These are phyloP conservation scores for Macrosiphum euphorbiae DNA, from an alignment of 2,888 invertebrate genomes.

Conservation along the genomic window DNA sequence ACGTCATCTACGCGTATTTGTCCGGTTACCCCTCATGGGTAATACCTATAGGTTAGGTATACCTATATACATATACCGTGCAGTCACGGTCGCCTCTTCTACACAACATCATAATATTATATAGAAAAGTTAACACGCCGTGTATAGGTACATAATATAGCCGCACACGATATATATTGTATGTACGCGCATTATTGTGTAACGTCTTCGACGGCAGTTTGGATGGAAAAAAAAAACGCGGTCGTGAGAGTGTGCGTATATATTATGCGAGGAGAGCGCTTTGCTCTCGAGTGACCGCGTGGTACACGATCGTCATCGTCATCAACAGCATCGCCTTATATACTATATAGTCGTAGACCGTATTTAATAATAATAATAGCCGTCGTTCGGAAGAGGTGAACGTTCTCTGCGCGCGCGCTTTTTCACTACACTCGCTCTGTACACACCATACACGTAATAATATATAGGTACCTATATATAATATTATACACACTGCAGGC, in stretches of 20 bases:
- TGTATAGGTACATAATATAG: not conserved
- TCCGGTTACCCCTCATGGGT: not conserved
- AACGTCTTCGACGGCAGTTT: constrained; percentile 17
- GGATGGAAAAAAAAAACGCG: constrained; percentile 58
- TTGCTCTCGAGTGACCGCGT: constrained; percentile 15
- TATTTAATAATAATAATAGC: not conserved
- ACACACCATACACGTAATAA: not conserved
- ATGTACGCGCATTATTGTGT: not conserved
- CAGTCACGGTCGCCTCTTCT: constrained; percentile 34
- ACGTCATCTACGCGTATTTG: not conserved
- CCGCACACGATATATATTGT: not conserved
- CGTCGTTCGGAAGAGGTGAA: constrained; percentile 25
- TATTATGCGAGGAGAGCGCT: not conserved
- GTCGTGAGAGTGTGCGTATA: not conserved
- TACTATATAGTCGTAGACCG: not conserved
- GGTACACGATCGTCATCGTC: constrained; percentile 47
- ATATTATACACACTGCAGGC: not conserved
- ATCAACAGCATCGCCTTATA: not conserved
- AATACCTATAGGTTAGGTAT: too few species aligned
- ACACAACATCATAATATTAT: not conserved
- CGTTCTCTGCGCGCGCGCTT: constrained; percentile 28
- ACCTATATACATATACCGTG: not conserved
- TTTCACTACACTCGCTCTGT: not conserved
- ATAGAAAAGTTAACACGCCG: constrained; percentile 22
- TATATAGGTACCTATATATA: not conserved